Evolutionary conservation across 1,140 invertebrate genomes (phyloP), one percentile per base, ranked within the genome.

Genomic region (Oreohelix idahoensis): DNA sequence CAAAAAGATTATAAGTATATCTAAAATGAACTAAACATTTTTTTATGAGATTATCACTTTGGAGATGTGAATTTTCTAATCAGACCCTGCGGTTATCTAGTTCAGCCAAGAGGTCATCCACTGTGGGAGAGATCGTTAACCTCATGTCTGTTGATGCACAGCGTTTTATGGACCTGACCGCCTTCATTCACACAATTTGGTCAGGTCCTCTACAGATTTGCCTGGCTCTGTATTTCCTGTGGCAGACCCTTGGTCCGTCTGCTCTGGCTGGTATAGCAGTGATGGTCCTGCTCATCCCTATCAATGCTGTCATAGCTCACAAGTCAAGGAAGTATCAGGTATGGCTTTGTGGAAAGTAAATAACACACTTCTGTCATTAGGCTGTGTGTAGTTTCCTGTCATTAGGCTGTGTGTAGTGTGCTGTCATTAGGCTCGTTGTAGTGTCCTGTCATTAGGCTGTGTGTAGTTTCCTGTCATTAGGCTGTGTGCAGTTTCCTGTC

Each of bases 161-260:
- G 85, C 86, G 90, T 38, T 92, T 93, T 81, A 90, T 91, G 86
- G 94, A 94, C 79, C 87, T 94, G 76, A 93, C 92, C 85, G 93
- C 92, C 0, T 98, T 98, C 90, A 93, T 99, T 80, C 98, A 98
- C 92, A 97, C 98, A 95, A 95, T 99, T 86, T 99, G 98, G 98
- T 98, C 97, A 0, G 97, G 97, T 1, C 98, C 98, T 0, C 92
- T 99, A 15, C 97, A 98, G 94, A 98, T 99, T 86, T 93, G 93
- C 17, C 90, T 99, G 17, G 96, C 97, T 0, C 91, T 98, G 26
- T 98, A 96, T 89, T 98, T 99, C 93, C 93, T 99, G 8, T 99
- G 97, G 97, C 94, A 95, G 49, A 95, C 95, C 83, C 92, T 95
- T 58, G 94, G 92, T 11, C 86, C 90, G 13, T 89, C 91, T n/a